phyloP scores from a whole-genome alignment of 2,113 vertebrate genomes.

The Paralichthys olivaceus region DNA sequence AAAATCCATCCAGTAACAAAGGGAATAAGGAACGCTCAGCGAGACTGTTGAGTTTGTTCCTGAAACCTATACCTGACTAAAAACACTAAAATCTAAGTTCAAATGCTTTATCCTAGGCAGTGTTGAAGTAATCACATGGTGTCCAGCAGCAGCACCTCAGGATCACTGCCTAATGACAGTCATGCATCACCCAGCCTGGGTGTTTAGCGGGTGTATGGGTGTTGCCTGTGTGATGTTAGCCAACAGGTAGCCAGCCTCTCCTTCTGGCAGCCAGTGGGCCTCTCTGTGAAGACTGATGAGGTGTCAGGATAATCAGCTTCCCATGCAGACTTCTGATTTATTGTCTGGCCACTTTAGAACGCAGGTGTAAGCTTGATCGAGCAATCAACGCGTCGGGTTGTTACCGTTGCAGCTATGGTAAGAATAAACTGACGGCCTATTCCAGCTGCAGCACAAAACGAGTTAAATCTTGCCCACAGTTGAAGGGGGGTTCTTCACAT shows the following conservation, averaged over 20 bases:
- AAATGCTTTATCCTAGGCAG: neutral
- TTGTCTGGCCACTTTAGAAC: slow-evolving; percentile 84
- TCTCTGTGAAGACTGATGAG: slow-evolving; percentile 86
- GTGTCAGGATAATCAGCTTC: slow-evolving; percentile 87
- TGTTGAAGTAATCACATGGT: slow-evolving; percentile 77
- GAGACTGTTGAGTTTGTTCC: no score
- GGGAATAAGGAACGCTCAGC: slow-evolving; percentile 4
- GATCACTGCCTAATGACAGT: slow-evolving; percentile 83
- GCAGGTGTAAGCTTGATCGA: slow-evolving; percentile 87
- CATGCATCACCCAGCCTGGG: slow-evolving; percentile 84
- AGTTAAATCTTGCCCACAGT: neutral
- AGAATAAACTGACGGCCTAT: slow-evolving; percentile 76
- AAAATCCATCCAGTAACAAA: slow-evolving; percentile 19
- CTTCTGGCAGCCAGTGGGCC: slow-evolving; percentile 77
- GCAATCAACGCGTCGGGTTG: slow-evolving; percentile 87
- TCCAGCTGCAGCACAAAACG: neutral
- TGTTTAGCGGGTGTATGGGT: slow-evolving; percentile 16
- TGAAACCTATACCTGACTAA: neutral
- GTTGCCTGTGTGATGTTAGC: slow-evolving; percentile 73
- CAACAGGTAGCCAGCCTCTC: slow-evolving; percentile 78
- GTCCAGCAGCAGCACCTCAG: slow-evolving; percentile 81
- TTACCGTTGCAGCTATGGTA: slow-evolving; percentile 82
- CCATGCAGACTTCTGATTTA: slow-evolving; percentile 87
- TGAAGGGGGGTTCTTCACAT: neutral
- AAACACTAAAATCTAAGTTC: neutral